Evolutionary conservation across 2,797 vertebrate genomes (phyloP).

Genomic region (Gymnocypris eckloni): DNA sequence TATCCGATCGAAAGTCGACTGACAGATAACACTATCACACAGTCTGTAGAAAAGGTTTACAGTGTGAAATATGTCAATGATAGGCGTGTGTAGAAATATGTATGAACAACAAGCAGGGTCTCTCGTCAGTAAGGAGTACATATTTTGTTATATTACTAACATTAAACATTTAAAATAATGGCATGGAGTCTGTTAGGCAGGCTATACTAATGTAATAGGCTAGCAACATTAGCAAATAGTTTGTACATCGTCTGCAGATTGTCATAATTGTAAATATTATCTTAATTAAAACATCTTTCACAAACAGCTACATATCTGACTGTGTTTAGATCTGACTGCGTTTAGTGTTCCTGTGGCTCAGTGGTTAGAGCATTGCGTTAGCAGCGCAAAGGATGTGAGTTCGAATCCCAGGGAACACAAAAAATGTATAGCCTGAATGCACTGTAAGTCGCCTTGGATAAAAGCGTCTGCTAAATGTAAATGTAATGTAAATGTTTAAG

Average conservation of each 20-base stretch:
- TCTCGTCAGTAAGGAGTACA: background rate
- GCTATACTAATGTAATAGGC: too few relatives aligned
- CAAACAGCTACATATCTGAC: background rate
- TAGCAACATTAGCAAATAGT: background rate
- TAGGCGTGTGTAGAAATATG: background rate
- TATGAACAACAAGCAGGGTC: background rate
- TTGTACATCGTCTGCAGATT: background rate
- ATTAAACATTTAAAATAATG: background rate
- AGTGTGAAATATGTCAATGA: background rate
- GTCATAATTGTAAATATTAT: too few relatives aligned
- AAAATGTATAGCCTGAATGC: too few relatives aligned
- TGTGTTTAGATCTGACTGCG: background rate
- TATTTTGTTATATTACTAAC: background rate
- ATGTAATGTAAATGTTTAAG: background rate
- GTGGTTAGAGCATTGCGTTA: too few relatives aligned
- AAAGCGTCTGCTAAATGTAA: too few relatives aligned
- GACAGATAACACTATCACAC: background rate
- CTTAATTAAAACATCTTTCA: background rate
- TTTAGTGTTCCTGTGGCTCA: too few relatives aligned
- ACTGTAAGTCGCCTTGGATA: too few relatives aligned
- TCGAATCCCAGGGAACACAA: too few relatives aligned
- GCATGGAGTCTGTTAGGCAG: background rate
- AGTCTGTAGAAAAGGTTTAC: background rate
- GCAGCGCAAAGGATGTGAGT: too few relatives aligned
- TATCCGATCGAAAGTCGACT: background rate